These are phyloP conservation scores for Desmodus rotundus DNA, from an alignment of 2,113 vertebrate genomes.

Conservation along the genomic window DNA sequence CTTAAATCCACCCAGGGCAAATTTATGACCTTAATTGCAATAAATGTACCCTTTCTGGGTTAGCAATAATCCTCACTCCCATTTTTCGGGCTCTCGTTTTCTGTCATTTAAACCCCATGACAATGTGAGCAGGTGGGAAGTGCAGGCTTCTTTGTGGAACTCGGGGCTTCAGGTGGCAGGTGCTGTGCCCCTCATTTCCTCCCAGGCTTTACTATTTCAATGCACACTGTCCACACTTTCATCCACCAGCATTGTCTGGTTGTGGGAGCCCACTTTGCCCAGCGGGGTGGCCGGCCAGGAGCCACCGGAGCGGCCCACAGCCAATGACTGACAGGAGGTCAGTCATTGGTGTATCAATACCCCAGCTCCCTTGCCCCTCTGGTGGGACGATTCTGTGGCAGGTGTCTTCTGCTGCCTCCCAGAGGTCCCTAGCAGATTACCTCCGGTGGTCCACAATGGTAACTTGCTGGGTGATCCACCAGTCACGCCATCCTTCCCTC, in stretches of 20 bases:
- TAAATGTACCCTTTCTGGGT: neutral
- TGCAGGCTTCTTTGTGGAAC: neutral
- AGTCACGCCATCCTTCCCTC: neutral
- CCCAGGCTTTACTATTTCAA: neutral
- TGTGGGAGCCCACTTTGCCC: neutral
- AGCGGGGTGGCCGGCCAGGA: neutral
- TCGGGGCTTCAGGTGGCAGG: neutral
- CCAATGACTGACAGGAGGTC: no score
- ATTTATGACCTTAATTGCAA: neutral
- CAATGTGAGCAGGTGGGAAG: no score
- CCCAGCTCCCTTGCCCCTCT: neutral
- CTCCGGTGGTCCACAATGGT: neutral
- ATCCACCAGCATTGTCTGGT: no score
- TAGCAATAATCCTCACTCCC: neutral
- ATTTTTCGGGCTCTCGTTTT: neutral
- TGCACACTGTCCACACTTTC: rapidly evolving
- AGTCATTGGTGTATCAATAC: no score
- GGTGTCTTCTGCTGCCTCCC: rapidly evolving
- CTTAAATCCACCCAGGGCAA: neutral
- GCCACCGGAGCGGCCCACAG: neutral
- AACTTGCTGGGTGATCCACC: neutral
- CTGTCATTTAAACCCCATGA: neutral
- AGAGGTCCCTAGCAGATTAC: neutral
- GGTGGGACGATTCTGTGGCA: neutral
- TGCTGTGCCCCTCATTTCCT: rapidly evolving